A percentile compares a stretch with the other conserved stretches of the same genome.
phyloP scores from a whole-genome alignment of 2,113 vertebrate genomes.

The Bujurquina vittata region DNA sequence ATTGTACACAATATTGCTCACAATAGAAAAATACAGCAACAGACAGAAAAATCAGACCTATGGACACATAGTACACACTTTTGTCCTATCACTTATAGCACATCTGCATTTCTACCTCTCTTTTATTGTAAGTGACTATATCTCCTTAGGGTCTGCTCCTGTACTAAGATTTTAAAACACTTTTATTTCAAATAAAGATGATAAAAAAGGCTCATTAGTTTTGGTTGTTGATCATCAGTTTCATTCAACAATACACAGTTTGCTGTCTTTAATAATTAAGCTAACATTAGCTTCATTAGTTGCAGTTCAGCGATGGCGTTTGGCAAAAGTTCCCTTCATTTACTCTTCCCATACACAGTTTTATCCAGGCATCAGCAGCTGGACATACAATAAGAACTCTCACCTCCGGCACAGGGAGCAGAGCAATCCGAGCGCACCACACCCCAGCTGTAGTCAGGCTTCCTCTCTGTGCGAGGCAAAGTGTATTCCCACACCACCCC shows the following conservation, averaged over 20 bases:
- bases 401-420: constrained; percentile 92
- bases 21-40: not conserved
- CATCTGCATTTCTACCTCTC: not conserved
- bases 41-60: not conserved
- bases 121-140: fast-evolving
- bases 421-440: constrained; percentile 90
- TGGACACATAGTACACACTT: not conserved
- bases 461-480: constrained; percentile 83
- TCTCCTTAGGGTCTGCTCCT: not conserved
- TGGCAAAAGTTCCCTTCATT: not conserved
- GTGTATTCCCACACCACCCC: constrained; percentile 95
- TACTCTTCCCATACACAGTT: not conserved
- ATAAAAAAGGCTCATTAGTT: not conserved
- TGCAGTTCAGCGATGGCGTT: not conserved
- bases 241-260: not conserved
- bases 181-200: not conserved
- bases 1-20: not conserved
- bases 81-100: not conserved
- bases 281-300: not conserved
- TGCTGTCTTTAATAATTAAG: fast-evolving
- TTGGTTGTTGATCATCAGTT: not conserved
- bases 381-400: constrained; percentile 13
- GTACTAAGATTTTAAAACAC: not conserved
- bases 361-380: not conserved
- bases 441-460: constrained; percentile 87